Percentiles rank a stretch among this genome's conserved stretches.
phyloP scores from a whole-genome alignment of 2,113 vertebrate genomes.

The Macquaria ambigua region DNA sequence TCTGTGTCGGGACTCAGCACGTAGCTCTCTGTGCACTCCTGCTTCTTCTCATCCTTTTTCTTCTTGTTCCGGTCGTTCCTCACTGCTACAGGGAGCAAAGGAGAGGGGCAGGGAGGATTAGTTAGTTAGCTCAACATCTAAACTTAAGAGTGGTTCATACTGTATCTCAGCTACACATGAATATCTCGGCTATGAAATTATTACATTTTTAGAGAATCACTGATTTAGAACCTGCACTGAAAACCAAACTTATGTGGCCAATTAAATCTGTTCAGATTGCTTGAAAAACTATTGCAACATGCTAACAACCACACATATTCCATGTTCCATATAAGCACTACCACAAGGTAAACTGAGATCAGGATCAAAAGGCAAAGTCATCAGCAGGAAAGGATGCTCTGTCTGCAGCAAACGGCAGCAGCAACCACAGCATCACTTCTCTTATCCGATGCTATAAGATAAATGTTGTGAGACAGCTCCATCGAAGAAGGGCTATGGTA shows the following conservation, averaged over 20 bases:
- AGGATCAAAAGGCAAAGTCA: constrained; percentile 44
- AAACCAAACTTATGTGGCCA: not conserved
- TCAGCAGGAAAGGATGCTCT: constrained; percentile 34
- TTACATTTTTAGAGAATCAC: not conserved
- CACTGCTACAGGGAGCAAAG: constrained; percentile 87
- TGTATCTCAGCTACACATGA: not conserved
- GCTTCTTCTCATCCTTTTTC: constrained; percentile 96
- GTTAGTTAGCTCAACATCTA: not conserved
- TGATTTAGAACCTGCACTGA: not conserved
- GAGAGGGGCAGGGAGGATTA: not conserved
- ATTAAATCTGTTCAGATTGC: not conserved
- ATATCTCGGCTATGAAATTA: no score
- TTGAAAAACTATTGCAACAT: not conserved
- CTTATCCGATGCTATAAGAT: constrained; percentile 60
- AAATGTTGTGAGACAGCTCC: constrained; percentile 69
- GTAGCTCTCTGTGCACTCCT: constrained; percentile 93
- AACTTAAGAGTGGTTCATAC: not conserved
- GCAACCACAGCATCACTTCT: constrained; percentile 40
- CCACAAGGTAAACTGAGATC: constrained; percentile 26
- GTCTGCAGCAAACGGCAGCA: constrained; percentile 42
- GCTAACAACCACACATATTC: not conserved
- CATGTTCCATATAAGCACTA: not conserved
- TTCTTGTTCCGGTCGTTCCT: constrained; percentile 98
- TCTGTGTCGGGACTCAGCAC: constrained; percentile 94
- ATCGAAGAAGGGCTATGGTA: constrained; percentile 52